Evolutionary conservation across 2,888 invertebrate species (phyloP).

Genomic region (Resseliella maxima): DNA sequence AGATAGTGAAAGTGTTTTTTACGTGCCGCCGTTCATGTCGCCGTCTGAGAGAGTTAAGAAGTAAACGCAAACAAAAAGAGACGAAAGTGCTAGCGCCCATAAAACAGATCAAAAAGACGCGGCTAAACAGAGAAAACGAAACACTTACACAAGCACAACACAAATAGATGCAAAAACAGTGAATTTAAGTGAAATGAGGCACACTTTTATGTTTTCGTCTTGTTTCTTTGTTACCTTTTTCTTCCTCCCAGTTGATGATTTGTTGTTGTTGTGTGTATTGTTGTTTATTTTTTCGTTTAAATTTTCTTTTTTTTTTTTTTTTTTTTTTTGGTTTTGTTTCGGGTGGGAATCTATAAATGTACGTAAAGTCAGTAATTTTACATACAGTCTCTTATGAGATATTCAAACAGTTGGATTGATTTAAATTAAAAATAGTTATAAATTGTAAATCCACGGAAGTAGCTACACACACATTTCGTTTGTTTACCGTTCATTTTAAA

Average conservation of each 20-base stretch:
- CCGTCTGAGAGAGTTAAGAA: slow-evolving; percentile 4
- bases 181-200: slow-evolving; percentile 47
- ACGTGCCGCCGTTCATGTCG: slow-evolving; percentile 35
- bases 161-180: slow-evolving; percentile 44
- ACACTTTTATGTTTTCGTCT: slow-evolving; percentile 26
- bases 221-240: slow-evolving; percentile 16
- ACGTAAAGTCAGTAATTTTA: not conserved
- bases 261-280: too few relatives aligned
- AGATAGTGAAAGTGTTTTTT: slow-evolving; percentile 55
- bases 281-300: too few relatives aligned
- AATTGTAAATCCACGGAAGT: not conserved
- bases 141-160: not conserved
- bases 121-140: not conserved
- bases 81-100: not conserved
- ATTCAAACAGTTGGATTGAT: not conserved
- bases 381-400: slow-evolving; percentile 45
- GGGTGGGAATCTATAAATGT: slow-evolving; percentile 55
- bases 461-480: too few relatives aligned
- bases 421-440: not conserved
- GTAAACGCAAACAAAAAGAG: not conserved
- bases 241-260: not conserved
- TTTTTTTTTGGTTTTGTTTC: not conserved
- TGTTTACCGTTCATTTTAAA: too few relatives aligned
- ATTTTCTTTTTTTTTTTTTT: too few relatives aligned
- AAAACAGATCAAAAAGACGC: not conserved